Conservation (phyloP, 2,888 invertebrate genomes). For the Patella depressa region DNA sequence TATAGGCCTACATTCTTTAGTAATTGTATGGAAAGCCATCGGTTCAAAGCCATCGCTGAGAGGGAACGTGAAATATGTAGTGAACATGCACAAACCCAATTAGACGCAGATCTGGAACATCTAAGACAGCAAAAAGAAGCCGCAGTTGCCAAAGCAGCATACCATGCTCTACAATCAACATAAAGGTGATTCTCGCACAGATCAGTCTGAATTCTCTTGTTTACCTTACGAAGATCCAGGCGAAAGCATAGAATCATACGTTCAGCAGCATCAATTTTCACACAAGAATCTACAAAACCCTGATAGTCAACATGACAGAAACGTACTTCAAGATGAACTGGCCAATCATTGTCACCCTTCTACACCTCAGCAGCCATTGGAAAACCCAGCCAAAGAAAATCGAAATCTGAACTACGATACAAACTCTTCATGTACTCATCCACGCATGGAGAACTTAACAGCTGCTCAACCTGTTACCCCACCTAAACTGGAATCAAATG, state of each 20-base stretch:
- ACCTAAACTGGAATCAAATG: background rate
- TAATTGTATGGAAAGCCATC: no score
- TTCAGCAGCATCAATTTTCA: background rate
- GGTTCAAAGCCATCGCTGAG: background rate
- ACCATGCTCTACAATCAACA: background rate
- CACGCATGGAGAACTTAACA: no score
- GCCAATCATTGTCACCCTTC: background rate
- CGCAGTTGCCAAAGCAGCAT: conserved; percentile 1
- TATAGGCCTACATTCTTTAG: no score
- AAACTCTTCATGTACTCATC: no score
- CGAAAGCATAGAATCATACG: background rate
- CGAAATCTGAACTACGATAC: background rate
- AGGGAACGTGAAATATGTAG: background rate
- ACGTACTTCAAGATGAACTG: background rate
- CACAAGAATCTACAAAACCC: background rate
- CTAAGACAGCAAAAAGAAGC: background rate
- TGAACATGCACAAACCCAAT: background rate
- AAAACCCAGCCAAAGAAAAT: background rate
- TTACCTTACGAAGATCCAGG: background rate
- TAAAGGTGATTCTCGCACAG: background rate
- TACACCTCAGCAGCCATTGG: background rate
- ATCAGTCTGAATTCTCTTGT: background rate
- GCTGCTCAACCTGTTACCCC: background rate
- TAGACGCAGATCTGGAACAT: background rate
- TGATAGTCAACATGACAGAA: background rate